phyloP scores from a whole-genome alignment of 2,888 invertebrate genomes.

The Leucophenga maculata region DNA sequence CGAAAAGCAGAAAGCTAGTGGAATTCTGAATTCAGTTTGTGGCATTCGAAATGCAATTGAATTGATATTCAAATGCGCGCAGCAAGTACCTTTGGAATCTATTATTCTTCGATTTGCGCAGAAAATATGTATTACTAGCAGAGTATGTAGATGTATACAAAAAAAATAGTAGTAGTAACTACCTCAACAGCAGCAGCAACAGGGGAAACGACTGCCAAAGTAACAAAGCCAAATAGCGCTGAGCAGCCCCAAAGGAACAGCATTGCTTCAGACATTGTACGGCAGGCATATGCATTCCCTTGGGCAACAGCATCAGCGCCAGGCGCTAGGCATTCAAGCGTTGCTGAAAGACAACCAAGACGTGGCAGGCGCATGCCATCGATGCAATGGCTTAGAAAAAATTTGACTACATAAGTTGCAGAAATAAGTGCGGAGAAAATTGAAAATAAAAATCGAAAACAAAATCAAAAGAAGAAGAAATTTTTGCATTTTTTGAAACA shows the following conservation, averaged over 20 bases:
- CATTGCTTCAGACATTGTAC: conserved; percentile 30
- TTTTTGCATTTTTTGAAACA: conserved; percentile 3
- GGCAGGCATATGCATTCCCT: conserved; percentile 50
- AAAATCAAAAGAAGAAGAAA: conserved; percentile 23
- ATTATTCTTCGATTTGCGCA: conserved; percentile 62
- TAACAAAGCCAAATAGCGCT: conserved; percentile 37
- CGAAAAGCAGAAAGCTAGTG: conserved; percentile 8
- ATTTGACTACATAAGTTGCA: conserved; percentile 42
- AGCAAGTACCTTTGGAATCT: conserved; percentile 52
- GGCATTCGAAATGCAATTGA: conserved; percentile 54
- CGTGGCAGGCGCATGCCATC: background rate
- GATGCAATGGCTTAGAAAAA: conserved; percentile 11
- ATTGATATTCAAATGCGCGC: conserved; percentile 65
- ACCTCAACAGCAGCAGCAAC: background rate
- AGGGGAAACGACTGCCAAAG: background rate
- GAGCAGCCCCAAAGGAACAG: conserved; percentile 37
- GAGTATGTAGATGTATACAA: background rate
- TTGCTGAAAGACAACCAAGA: conserved; percentile 4
- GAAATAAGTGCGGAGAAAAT: conserved; percentile 50
- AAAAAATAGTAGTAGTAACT: conserved; percentile 13
- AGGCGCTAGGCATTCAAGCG: no score
- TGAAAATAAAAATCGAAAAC: conserved; percentile 33
- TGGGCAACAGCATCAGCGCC: conserved; percentile 30
- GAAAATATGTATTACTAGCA: conserved; percentile 16
- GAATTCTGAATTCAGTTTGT: conserved; percentile 15